Conservation (phyloP, 1,140 invertebrate genomes). For the Melipona quadrifasciata region DNA sequence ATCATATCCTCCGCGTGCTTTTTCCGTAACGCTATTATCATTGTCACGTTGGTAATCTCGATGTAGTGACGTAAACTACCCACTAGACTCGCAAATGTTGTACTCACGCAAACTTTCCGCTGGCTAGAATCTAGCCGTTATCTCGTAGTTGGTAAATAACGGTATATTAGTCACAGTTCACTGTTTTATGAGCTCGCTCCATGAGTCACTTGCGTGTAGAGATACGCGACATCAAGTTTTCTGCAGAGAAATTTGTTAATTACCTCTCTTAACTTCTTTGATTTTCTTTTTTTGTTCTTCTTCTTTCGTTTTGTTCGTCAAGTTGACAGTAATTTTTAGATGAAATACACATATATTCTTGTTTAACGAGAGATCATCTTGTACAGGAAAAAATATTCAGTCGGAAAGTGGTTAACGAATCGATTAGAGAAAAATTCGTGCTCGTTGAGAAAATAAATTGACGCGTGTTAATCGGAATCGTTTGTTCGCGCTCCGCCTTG, state of each 20-base stretch:
- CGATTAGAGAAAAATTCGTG: not conserved
- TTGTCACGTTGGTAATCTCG: constrained; percentile 50
- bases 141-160: constrained; percentile 57
- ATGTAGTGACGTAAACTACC: constrained; percentile 38
- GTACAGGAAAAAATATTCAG: not conserved
- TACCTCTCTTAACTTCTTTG: not conserved
- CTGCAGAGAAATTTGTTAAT: not conserved
- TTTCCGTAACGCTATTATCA: constrained; percentile 26
- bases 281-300: too few species aligned
- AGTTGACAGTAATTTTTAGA: not conserved
- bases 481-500: constrained; percentile 6
- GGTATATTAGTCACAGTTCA: constrained; percentile 60
- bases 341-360: too few species aligned
- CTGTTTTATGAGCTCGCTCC: not conserved
- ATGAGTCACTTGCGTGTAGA: too few species aligned
- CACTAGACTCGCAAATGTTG: constrained; percentile 35
- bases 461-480: constrained; percentile 21
- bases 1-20: too few species aligned
- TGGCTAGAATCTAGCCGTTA: constrained; percentile 50
- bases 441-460: not conserved
- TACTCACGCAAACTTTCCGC: constrained; percentile 53
- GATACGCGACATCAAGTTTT: too few species aligned
- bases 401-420: not conserved
- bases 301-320: not conserved
- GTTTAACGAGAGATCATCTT: not conserved